These are phyloP conservation scores for Liodrosophila aerea DNA, from an alignment of 2,888 invertebrate species.

Conservation along the genomic window DNA sequence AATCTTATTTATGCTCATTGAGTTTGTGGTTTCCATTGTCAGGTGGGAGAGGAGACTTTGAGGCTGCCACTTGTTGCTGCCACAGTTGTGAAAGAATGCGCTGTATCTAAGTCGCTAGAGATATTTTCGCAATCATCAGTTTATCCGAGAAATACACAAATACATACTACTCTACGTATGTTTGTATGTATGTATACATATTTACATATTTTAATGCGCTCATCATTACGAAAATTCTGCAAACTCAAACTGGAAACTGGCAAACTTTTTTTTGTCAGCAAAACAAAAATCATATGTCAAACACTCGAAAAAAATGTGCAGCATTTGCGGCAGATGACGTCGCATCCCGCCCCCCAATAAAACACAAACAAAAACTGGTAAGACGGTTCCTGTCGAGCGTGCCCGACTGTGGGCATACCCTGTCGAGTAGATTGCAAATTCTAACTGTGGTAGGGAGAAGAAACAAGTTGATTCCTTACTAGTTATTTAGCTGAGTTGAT, in stretches of 20 bases:
- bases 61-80: conserved; percentile 50
- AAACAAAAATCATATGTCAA: conserved; percentile 67
- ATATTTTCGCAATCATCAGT: conserved; percentile 44
- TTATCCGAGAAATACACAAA: conserved; percentile 5
- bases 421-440: too few species aligned
- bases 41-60: conserved; percentile 37
- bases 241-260: conserved; percentile 57
- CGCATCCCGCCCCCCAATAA: conserved; percentile 28
- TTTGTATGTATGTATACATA: background rate
- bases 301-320: conserved; percentile 51
- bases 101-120: conserved; percentile 25
- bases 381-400: background rate
- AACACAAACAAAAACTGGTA: conserved; percentile 19
- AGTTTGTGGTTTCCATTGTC: conserved; percentile 52
- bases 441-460: too few species aligned
- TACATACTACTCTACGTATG: conserved; percentile 4
- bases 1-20: conserved; percentile 73
- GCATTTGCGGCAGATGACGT: conserved; percentile 11
- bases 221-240: conserved; percentile 75
- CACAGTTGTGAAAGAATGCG: conserved; percentile 53
- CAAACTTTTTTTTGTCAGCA: conserved; percentile 58
- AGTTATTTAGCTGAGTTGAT: too few species aligned
- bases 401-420: too few species aligned
- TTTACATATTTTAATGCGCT: conserved; percentile 54
- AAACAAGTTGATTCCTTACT: too few species aligned